Evolutionary conservation across 2,113 vertebrate species (phyloP).

Genomic region (Cryptomyrus ogoouensis): DNA sequence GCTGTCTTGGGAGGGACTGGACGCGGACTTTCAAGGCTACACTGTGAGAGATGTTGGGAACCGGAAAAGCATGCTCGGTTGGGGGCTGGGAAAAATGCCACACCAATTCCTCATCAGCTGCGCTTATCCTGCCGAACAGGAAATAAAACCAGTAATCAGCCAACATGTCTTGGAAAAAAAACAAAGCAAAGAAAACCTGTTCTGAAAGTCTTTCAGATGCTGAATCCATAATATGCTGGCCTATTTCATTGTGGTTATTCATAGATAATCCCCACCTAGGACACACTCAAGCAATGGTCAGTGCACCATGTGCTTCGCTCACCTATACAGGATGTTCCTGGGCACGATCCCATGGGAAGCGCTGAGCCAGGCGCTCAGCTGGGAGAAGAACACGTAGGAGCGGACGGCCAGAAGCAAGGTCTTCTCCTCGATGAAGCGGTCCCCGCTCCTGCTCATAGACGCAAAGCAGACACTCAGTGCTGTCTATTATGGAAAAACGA

Average conservation of each 20-base stretch:
- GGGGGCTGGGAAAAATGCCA: conserved; percentile 92
- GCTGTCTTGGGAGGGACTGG: conserved; percentile 92
- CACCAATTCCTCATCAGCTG: conserved; percentile 84
- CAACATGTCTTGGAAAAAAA: background rate
- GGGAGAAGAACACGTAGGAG: conserved; percentile 97
- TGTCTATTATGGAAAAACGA: background rate
- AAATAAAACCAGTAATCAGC: background rate
- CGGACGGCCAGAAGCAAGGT: conserved; percentile 88
- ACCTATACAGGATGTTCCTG: conserved; percentile 97
- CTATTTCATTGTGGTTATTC: background rate
- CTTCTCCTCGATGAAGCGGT: conserved; percentile 94
- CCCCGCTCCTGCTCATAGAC: conserved; percentile 69
- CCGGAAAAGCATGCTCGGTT: conserved; percentile 88
- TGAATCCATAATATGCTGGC: background rate
- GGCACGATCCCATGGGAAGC: conserved; percentile 96
- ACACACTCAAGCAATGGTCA: background rate
- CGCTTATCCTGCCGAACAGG: conserved; percentile 76
- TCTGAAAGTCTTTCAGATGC: background rate
- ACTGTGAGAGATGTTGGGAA: conserved; percentile 90
- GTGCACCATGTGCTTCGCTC: background rate
- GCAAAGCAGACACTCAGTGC: background rate
- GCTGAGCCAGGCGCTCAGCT: conserved; percentile 96
- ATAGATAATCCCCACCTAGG: background rate
- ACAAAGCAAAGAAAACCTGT: background rate
- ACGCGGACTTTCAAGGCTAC: conserved; percentile 93